phyloP scores from a whole-genome alignment of 1,140 invertebrate genomes.

The Camponotus floridanus region DNA sequence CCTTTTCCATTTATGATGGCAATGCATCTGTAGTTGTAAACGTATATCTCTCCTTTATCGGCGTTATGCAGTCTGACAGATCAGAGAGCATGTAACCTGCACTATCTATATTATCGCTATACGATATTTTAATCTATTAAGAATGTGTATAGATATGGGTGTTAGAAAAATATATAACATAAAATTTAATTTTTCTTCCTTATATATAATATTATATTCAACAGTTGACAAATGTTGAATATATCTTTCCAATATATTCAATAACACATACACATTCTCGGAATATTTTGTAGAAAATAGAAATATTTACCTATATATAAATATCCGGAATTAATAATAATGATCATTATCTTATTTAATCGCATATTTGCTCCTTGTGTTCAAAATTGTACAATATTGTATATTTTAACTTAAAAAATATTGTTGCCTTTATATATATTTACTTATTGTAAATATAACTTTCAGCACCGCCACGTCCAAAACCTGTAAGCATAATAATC shows the following conservation, averaged over 20 bases:
- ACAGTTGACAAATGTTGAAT: too few relatives aligned
- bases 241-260: background rate
- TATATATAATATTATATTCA: too few relatives aligned
- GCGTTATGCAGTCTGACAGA: background rate
- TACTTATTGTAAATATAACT: constrained; percentile 89
- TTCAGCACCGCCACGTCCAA: constrained; percentile 89
- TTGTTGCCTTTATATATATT: constrained; percentile 37
- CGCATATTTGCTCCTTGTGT: background rate
- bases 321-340: background rate
- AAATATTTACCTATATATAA: constrained; percentile 42
- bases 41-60: constrained; percentile 33
- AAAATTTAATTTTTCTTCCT: background rate
- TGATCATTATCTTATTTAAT: constrained; percentile 6
- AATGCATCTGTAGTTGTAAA: constrained; percentile 21
- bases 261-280: constrained; percentile 14
- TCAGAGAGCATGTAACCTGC: background rate
- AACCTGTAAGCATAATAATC: constrained; percentile 85
- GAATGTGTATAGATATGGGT: background rate
- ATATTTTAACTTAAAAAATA: background rate
- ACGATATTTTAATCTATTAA: background rate
- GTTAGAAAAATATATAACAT: background rate
- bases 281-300: constrained; percentile 24
- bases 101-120: background rate
- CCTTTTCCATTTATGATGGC: background rate
- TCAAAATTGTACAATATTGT: background rate